Evolutionary conservation across 2,888 invertebrate genomes (phyloP).

Genomic region (Tinea pellionella): DNA sequence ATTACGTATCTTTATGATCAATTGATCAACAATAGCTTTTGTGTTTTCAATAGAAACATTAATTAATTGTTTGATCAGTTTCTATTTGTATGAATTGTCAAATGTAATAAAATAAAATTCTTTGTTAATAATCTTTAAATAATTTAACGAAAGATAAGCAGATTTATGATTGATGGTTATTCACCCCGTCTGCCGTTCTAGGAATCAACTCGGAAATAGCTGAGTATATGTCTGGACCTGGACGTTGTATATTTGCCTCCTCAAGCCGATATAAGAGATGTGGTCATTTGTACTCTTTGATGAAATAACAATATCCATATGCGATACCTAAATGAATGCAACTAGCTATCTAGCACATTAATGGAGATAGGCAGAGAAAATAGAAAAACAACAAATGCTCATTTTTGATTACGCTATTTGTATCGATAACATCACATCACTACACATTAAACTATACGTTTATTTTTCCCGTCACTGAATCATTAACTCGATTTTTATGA

Average conservation of each 20-base stretch:
- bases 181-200: too few relatives aligned
- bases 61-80: not conserved
- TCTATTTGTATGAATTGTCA: not conserved
- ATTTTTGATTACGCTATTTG: not conserved
- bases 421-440: not conserved
- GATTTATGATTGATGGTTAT: too few relatives aligned
- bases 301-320: too few relatives aligned
- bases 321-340: too few relatives aligned
- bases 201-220: too few relatives aligned
- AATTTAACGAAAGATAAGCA: too few relatives aligned
- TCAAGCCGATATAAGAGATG: too few relatives aligned
- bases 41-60: not conserved
- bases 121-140: too few relatives aligned
- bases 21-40: not conserved
- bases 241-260: too few relatives aligned
- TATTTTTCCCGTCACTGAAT: not conserved
- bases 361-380: not conserved
- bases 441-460: not conserved
- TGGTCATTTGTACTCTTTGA: too few relatives aligned
- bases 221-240: too few relatives aligned
- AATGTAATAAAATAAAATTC: too few relatives aligned
- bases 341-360: not conserved
- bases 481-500: not conserved
- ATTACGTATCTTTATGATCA: not conserved
- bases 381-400: not conserved